A percentile compares a stretch with the other conserved stretches of the same genome.
phyloP scores from a whole-genome alignment of 2,113 vertebrate genomes.

The Oceanodroma tethys region DNA sequence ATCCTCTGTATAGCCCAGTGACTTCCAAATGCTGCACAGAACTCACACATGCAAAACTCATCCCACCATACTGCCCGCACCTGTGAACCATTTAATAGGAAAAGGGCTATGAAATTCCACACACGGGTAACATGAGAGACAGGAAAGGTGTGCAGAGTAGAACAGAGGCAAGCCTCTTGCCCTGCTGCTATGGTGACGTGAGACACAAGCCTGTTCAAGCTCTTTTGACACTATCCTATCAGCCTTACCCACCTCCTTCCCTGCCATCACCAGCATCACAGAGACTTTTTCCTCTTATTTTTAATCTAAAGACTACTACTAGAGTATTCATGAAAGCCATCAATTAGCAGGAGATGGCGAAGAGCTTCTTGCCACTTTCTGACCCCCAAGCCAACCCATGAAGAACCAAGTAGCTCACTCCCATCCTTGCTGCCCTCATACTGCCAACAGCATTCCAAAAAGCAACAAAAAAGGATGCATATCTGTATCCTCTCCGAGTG shows the following conservation, averaged over 20 bases:
- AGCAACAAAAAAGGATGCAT: neutral
- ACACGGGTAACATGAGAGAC: neutral
- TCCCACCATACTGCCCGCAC: neutral
- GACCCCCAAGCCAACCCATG: neutral
- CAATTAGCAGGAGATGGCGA: neutral
- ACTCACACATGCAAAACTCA: neutral
- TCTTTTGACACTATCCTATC: neutral
- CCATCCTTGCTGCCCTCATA: neutral
- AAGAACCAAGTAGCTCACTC: neutral
- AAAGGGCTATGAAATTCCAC: neutral
- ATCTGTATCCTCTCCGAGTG: neutral
- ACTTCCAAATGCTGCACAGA: neutral
- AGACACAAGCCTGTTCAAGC: neutral
- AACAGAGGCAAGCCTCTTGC: neutral
- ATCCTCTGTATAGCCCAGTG: neutral
- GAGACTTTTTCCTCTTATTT: neutral
- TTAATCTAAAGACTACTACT: neutral
- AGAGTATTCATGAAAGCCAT: neutral
- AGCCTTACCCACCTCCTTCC: neutral
- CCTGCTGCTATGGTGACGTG: neutral
- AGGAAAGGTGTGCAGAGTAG: neutral
- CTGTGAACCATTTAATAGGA: neutral
- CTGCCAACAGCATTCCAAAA: neutral
- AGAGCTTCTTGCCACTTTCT: neutral
- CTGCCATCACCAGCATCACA: neutral